Percentiles rank a stretch among this genome's conserved stretches.
Conservation (phyloP, 2,888 invertebrate genomes). For the Schrankia costaestrigalis region DNA sequence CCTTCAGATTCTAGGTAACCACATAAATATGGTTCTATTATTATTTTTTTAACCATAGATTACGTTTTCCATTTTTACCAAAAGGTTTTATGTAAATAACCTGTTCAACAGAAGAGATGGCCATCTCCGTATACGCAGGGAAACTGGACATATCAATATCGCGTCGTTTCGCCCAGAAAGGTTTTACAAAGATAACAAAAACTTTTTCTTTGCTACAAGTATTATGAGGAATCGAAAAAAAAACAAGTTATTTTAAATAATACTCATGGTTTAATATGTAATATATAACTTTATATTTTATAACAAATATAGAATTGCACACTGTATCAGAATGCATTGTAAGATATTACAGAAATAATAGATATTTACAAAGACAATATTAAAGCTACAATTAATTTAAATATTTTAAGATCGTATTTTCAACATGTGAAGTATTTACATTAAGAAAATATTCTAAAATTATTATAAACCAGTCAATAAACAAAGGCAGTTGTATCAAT, state of each 20-base stretch:
- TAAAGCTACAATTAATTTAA: constrained; percentile 65
- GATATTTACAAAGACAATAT: constrained; percentile 68
- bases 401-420: constrained; percentile 42
- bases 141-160: no score
- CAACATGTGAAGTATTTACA: constrained; percentile 33
- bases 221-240: constrained; percentile 3
- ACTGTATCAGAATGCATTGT: constrained; percentile 57
- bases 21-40: no score
- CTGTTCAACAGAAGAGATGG: no score
- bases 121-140: no score
- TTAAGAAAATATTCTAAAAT: constrained; percentile 44
- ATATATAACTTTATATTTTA: constrained; percentile 76
- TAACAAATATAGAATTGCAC: constrained; percentile 77
- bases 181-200: no score
- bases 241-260: constrained; percentile 33
- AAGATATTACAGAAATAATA: constrained; percentile 55
- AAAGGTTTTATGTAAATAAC: no score
- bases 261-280: constrained; percentile 37
- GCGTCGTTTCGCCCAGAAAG: no score
- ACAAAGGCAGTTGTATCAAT: constrained; percentile 61
- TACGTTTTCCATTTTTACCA: no score
- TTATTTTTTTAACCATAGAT: no score
- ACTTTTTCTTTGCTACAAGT: no score
- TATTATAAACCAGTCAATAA: constrained; percentile 59
- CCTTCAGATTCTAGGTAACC: no score